Evolutionary conservation across 2,888 invertebrate genomes (phyloP).

Genomic region (Meta bourneti): DNA sequence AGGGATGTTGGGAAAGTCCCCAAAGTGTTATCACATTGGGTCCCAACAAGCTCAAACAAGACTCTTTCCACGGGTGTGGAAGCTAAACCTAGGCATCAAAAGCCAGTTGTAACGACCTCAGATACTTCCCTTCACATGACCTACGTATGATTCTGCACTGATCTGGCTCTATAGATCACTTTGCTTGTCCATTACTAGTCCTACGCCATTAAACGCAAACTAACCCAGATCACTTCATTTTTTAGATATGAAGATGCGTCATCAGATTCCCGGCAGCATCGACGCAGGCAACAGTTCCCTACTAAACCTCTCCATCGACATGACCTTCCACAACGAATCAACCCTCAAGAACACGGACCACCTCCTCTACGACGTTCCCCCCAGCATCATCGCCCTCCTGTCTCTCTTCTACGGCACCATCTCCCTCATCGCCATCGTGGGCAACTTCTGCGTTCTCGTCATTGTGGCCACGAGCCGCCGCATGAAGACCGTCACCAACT

Average conservation of each 20-base stretch:
- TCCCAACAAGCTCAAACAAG: no score
- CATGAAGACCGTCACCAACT: conserved; percentile 91
- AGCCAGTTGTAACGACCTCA: no score
- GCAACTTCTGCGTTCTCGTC: conserved; percentile 91
- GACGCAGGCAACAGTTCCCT: neutral
- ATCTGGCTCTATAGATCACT: no score
- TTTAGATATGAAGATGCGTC: neutral
- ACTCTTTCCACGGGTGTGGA: no score
- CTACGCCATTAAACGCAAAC: no score
- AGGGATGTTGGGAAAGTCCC: no score
- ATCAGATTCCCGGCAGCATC: neutral
- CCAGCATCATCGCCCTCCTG: conserved; percentile 87
- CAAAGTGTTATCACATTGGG: no score
- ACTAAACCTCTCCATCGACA: neutral
- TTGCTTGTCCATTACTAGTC: no score
- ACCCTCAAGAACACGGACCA: neutral
- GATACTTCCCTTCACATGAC: no score
- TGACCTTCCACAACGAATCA: neutral
- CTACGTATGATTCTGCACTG: no score
- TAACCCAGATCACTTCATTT: neutral
- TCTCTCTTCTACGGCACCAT: conserved; percentile 90
- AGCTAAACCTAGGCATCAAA: no score
- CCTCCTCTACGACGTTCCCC: conserved; percentile 87
- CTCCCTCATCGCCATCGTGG: conserved; percentile 89
- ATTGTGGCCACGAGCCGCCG: conserved; percentile 88